Evolutionary conservation across 2,888 invertebrate genomes (phyloP).

Genomic region (Leptopilina myrica): DNA sequence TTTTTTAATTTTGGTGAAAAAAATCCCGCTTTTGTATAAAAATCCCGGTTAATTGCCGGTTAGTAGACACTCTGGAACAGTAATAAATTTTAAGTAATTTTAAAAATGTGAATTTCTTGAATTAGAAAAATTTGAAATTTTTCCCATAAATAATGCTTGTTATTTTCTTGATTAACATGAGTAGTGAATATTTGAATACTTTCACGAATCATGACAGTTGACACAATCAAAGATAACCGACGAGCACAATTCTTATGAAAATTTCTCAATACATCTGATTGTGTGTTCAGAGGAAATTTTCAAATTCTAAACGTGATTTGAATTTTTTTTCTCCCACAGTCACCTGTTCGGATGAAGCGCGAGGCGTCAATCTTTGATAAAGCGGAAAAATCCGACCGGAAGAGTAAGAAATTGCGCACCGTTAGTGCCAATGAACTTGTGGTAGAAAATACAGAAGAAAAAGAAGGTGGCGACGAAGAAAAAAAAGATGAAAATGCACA

Average conservation of each 20-base stretch:
- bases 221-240: neutral
- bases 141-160: too few relatives aligned
- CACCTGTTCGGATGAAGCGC: neutral
- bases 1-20: too few relatives aligned
- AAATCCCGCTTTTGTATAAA: too few relatives aligned
- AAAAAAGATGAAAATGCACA: too few relatives aligned
- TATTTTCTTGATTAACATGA: too few relatives aligned
- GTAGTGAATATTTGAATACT: neutral
- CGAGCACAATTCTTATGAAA: neutral
- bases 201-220: neutral
- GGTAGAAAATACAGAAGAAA: neutral
- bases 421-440: slow-evolving; percentile 36
- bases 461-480: too few relatives aligned
- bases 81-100: too few relatives aligned
- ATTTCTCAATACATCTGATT: slow-evolving; percentile 18
- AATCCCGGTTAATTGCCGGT: too few relatives aligned
- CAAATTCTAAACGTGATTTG: slow-evolving; percentile 29
- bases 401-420: slow-evolving; percentile 34
- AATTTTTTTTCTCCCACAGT: slow-evolving; percentile 4
- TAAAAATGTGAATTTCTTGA: too few relatives aligned
- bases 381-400: slow-evolving; percentile 32
- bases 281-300: slow-evolving; percentile 21
- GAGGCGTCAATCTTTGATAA: neutral
- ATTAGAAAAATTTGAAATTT: too few relatives aligned
- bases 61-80: too few relatives aligned